These are phyloP conservation scores for Heliothis subflexa DNA, from an alignment of 1,140 invertebrate species.

Conservation along the genomic window DNA sequence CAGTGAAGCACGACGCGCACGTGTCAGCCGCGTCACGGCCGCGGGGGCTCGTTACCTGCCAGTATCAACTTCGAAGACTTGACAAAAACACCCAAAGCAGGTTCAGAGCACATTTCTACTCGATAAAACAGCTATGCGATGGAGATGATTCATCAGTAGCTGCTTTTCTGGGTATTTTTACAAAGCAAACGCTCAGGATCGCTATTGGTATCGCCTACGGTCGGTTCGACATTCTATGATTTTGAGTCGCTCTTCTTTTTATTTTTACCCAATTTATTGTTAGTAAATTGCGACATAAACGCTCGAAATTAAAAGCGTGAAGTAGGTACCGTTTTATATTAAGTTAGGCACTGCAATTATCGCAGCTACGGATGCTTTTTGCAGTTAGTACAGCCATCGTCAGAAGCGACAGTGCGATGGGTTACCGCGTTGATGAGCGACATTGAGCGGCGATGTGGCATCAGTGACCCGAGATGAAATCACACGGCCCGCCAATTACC, in stretches of 20 bases:
- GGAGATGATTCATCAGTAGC: not conserved
- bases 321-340: too few species aligned
- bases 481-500: slow-evolving; percentile 57
- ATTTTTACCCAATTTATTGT: not conserved
- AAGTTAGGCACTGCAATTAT: too few species aligned
- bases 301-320: too few species aligned
- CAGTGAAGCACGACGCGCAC: slow-evolving; percentile 13
- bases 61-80: not conserved
- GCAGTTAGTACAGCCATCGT: too few species aligned
- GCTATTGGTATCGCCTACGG: not conserved
- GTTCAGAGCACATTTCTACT: not conserved
- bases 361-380: too few species aligned
- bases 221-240: not conserved
- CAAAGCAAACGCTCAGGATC: not conserved
- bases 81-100: not conserved
- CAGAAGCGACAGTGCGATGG: not conserved
- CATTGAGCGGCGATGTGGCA: slow-evolving; percentile 16
- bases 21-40: not conserved
- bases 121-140: not conserved
- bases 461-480: slow-evolving; percentile 49
- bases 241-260: not conserved
- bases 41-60: not conserved
- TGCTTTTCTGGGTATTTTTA: not conserved
- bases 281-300: not conserved
- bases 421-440: not conserved